Conservation (phyloP, 1,140 invertebrate species). For the Latrodectus geometricus region DNA sequence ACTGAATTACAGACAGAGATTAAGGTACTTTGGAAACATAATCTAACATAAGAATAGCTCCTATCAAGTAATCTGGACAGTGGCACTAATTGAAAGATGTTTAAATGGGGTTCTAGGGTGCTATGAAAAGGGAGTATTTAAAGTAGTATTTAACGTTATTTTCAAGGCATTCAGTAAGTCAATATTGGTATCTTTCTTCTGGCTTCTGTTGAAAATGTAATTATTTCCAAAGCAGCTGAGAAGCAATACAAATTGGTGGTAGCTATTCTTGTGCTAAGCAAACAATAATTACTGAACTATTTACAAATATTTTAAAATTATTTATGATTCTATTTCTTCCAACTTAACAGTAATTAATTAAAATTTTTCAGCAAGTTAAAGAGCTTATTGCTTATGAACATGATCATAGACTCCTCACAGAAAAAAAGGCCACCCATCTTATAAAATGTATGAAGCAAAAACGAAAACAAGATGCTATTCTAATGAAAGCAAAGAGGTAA, state of each 20-base stretch:
- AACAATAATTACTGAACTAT: not conserved
- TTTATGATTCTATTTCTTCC: not conserved
- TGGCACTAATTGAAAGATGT: no score
- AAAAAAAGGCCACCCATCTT: conserved; percentile 45
- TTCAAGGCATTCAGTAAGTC: no score
- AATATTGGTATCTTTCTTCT: no score
- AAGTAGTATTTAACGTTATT: no score
- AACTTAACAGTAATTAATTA: not conserved
- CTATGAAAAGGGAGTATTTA: no score
- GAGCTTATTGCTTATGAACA: conserved; percentile 41
- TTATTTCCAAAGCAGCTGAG: no score
- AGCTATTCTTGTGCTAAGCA: no score
- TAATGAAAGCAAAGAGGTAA: conserved; percentile 44
- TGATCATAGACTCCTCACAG: conserved; percentile 32
- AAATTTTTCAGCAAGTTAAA: conserved; percentile 29
- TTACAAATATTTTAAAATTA: not conserved
- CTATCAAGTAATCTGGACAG: no score
- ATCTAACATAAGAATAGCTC: no score
- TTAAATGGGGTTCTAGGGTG: no score
- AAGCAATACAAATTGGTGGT: no score
- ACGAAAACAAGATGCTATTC: conserved; percentile 29
- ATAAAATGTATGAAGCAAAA: conserved; percentile 32
- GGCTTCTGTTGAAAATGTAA: no score
- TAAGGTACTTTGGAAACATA: not conserved
- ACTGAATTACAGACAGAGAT: conserved; percentile 67